Percentiles rank a stretch among this genome's conserved stretches.
Evolutionary conservation across 2,888 invertebrate genomes (phyloP).

Genomic region (Ectemnius cavifrons): DNA sequence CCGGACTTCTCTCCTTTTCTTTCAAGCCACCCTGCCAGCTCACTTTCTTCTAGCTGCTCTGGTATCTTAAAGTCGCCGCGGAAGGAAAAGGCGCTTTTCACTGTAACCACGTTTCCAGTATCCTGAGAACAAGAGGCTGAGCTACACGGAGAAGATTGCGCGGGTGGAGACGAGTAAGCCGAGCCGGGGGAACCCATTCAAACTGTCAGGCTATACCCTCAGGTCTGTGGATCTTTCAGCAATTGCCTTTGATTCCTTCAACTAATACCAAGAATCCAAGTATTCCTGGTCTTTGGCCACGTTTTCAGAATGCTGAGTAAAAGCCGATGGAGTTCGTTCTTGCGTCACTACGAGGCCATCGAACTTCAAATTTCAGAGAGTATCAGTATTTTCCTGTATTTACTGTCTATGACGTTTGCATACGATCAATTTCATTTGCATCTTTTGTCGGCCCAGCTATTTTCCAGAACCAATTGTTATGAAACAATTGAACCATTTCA

Average conservation of each 20-base stretch:
- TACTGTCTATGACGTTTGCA: no score
- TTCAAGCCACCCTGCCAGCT: not conserved
- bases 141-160: conserved; percentile 18
- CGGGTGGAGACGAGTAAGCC: conserved; percentile 16
- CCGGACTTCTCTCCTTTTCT: not conserved
- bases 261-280: conserved; percentile 58
- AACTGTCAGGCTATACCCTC: conserved; percentile 32
- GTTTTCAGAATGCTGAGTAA: no score
- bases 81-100: conserved; percentile 39
- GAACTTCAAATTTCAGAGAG: no score
- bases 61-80: conserved; percentile 45
- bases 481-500: no score
- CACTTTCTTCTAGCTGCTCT: conserved; percentile 7
- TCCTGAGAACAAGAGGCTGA: conserved; percentile 25
- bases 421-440: no score
- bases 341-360: no score
- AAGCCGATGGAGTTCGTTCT: no score
- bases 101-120: conserved; percentile 53
- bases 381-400: no score
- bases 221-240: conserved; percentile 51
- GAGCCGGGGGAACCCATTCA: conserved; percentile 44
- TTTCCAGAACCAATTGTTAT: no score
- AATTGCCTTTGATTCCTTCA: conserved; percentile 62
- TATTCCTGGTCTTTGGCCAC: conserved; percentile 24
- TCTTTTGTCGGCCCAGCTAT: no score